Conservation (phyloP, 2,888 invertebrate species). For the Octonoba sinensis region DNA sequence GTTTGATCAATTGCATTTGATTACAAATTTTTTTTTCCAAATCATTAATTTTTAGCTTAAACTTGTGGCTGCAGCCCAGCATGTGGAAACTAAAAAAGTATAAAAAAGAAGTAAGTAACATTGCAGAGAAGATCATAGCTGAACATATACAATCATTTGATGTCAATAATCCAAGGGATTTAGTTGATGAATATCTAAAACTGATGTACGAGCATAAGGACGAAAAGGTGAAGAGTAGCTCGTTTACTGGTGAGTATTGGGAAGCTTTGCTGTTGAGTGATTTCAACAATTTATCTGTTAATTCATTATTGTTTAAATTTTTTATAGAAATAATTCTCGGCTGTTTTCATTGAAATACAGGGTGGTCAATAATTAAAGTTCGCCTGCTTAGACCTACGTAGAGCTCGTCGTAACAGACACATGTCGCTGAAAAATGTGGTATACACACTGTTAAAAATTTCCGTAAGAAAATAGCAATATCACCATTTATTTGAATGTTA, state of each 20-base stretch:
- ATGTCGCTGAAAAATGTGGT: too few species aligned
- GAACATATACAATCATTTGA: constrained; percentile 43
- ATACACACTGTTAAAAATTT: too few species aligned
- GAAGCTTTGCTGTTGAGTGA: too few species aligned
- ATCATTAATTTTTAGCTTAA: constrained; percentile 8
- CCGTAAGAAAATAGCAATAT: too few species aligned
- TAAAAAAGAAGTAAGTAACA: neutral
- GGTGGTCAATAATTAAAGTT: too few species aligned
- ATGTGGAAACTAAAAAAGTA: constrained; percentile 4
- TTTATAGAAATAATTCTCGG: too few species aligned
- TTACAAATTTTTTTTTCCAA: neutral
- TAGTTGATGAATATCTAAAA: constrained; percentile 41
- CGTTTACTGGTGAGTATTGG: constrained; percentile 16
- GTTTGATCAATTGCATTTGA: too few species aligned
- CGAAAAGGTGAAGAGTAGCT: constrained; percentile 19
- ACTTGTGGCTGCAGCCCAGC: constrained; percentile 18
- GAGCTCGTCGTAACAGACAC: too few species aligned
- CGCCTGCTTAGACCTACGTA: too few species aligned
- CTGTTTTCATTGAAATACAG: too few species aligned
- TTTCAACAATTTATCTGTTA: neutral
- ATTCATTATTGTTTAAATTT: too few species aligned
- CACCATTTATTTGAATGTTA: too few species aligned
- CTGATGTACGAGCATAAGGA: constrained; percentile 14
- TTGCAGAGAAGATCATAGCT: constrained; percentile 19
- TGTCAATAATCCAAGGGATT: constrained; percentile 23